Percentiles rank a stretch among this genome's conserved stretches.
Conservation (phyloP, 2,113 vertebrate species). For the Ictidomys tridecemlineatus region DNA sequence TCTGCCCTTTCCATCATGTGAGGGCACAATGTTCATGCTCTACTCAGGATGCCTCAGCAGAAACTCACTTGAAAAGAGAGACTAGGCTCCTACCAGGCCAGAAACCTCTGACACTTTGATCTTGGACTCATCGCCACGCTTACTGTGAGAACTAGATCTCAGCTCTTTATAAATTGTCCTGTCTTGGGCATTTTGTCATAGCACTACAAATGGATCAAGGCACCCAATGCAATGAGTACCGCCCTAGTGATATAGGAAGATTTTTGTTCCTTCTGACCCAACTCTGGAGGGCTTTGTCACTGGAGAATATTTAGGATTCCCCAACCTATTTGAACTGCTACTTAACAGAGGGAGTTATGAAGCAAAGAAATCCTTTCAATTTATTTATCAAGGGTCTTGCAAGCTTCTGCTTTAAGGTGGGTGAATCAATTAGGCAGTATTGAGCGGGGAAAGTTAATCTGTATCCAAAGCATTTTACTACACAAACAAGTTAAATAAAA, state of each 20-base stretch:
- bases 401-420: conserved; percentile 65
- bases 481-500: conserved; percentile 75
- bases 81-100: too few species aligned
- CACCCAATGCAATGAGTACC: neutral
- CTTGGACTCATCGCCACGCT: too few species aligned
- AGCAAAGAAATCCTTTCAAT: conserved; percentile 54
- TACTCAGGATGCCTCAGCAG: neutral
- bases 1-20: rapidly evolving
- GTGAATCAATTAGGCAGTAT: conserved; percentile 76
- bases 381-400: conserved; percentile 69
- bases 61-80: neutral
- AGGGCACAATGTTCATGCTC: neutral
- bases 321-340: neutral
- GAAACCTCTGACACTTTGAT: neutral
- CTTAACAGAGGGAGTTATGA: conserved; percentile 63
- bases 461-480: conserved; percentile 74
- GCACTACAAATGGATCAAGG: neutral
- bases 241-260: neutral
- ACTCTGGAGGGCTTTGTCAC: neutral
- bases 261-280: neutral
- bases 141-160: neutral
- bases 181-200: neutral
- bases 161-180: neutral
- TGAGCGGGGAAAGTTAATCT: conserved; percentile 67
- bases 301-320: neutral